Evolutionary conservation across 1,140 invertebrate species (phyloP).

Genomic region (Carcinoscorpius rotundicauda): DNA sequence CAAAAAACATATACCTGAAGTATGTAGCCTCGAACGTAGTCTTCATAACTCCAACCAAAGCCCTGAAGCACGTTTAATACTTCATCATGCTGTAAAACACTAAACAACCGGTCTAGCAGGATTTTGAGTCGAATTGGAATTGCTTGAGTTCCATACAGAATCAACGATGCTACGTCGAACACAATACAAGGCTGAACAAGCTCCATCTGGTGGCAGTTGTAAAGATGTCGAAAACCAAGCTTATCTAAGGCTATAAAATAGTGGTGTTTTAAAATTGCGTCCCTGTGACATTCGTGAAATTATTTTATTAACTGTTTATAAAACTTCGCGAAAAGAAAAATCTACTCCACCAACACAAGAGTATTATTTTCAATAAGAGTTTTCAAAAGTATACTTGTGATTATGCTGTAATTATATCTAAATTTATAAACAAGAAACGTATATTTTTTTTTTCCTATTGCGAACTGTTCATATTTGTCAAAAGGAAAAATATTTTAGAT

Average conservation of each 20-base stretch:
- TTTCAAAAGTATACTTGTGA: too few species aligned
- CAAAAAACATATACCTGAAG: slow-evolving; percentile 49
- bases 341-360: too few species aligned
- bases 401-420: too few species aligned
- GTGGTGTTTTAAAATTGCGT: too few species aligned
- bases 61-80: slow-evolving; percentile 64
- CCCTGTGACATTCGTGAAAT: too few species aligned
- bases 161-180: slow-evolving; percentile 71
- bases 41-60: slow-evolving; percentile 74
- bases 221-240: slow-evolving; percentile 15
- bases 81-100: slow-evolving; percentile 60
- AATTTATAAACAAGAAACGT: too few species aligned
- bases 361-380: too few species aligned
- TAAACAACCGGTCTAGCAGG: slow-evolving; percentile 64
- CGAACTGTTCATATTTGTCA: too few species aligned
- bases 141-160: slow-evolving; percentile 71
- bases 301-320: too few species aligned
- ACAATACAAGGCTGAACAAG: slow-evolving; percentile 32
- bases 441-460: too few species aligned
- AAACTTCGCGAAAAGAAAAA: too few species aligned
- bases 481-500: too few species aligned
- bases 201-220: slow-evolving; percentile 17
- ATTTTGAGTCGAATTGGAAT: slow-evolving; percentile 72
- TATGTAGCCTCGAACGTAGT: slow-evolving; percentile 74
- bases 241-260: slow-evolving; percentile 15